These are phyloP conservation scores for Squalus acanthias DNA, from an alignment of 2,797 vertebrate genomes.

Conservation along the genomic window DNA sequence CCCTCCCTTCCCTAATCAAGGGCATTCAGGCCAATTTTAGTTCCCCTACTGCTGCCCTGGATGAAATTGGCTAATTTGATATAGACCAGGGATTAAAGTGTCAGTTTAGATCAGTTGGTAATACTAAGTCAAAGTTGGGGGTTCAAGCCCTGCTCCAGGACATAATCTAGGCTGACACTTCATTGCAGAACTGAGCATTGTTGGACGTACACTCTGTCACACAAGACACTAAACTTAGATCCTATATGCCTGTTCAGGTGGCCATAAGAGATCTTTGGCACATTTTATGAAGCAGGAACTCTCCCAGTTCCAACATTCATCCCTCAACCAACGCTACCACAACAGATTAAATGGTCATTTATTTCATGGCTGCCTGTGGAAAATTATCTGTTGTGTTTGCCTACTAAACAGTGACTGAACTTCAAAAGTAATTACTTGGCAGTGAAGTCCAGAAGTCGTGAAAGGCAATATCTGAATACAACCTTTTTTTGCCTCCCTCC, in stretches of 20 bases:
- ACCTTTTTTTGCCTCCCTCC: neutral
- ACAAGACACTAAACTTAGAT: neutral
- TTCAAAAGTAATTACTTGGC: neutral
- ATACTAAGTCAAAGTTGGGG: neutral
- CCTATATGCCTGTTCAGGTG: neutral
- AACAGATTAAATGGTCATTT: neutral
- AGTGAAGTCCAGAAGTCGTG: neutral
- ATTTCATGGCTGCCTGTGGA: neutral
- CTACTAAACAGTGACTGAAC: neutral
- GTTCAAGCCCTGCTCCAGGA: neutral
- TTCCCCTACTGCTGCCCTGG: neutral
- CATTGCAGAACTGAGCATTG: too few species aligned
- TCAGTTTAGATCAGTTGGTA: neutral
- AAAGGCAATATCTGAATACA: neutral
- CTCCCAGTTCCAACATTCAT: neutral
- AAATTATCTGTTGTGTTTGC: neutral
- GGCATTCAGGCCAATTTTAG: neutral
- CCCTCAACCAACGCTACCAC: neutral
- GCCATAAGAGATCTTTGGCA: neutral
- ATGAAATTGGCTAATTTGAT: neutral
- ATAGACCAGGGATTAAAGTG: neutral
- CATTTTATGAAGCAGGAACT: neutral
- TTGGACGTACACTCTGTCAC: neutral
- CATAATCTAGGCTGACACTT: neutral
- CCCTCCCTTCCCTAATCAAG: neutral